Base-by-base conservation (phyloP, 2,113 vertebrate genomes). In the Hyla sarda region DNA sequence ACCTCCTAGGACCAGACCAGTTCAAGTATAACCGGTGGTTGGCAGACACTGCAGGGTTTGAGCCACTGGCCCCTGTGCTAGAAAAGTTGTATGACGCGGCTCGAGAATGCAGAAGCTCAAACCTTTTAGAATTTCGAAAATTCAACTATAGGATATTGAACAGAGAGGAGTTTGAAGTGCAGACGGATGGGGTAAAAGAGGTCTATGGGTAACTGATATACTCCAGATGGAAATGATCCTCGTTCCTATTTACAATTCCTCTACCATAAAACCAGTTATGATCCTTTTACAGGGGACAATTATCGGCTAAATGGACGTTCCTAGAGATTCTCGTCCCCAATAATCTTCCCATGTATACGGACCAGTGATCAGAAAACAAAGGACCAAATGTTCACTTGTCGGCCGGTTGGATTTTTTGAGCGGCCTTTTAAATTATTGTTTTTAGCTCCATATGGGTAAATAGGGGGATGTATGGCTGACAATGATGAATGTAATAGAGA, bases 1-100 rank as follows among this genome's bases (percentile, higher is more conserved):
- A 92, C 54, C 89, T 82, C 62, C 89, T 93, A 47, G 90, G 88
- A 56, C 82, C 58, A 10, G 88, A 88, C 13, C 93, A 94, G 84
- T 94, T 92, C 92, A 87, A 86, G 2, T 94, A 94, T 47, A 90
- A 89, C n/a, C 84, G 88, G 1, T 88, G 91, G 52, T 88, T 94
- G n/a, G 91, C 91, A 19, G 71, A 14, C 1, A 84, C 91, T 2
- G 91, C 90, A 2, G 88, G 90, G 1, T 92, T 92, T 37, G 54
- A 89, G 0, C 90, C 92, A 3, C 86, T 92, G 47, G 90, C 90
- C 0, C 88, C 87, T 0, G 90, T 88, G 16, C 81, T 90, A 76
- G 89, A 48, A 41, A 88, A 89, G 82, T 79, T 94, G 52, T 94
- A 92, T 21, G 90, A 93, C 28, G 90, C 89, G 17, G 88, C 87